A percentile compares a stretch with the other conserved stretches of the same genome.
These are phyloP conservation scores for Hofmannophila pseudospretella DNA, from an alignment of 2,888 invertebrate genomes.

Conservation along the genomic window DNA sequence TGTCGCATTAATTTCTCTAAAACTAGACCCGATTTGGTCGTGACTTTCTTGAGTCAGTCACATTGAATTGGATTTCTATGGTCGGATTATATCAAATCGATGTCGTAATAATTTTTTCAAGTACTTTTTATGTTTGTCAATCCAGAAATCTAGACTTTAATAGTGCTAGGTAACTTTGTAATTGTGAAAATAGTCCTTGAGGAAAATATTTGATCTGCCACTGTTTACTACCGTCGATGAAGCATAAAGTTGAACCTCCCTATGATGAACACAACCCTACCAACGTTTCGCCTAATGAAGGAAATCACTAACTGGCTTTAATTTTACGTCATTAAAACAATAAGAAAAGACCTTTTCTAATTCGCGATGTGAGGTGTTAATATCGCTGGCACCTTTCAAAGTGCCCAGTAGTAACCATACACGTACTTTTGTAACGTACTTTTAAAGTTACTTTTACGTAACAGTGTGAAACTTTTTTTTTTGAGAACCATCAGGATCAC, in stretches of 20 bases:
- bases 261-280: slow-evolving; percentile 40
- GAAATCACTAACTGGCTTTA: slow-evolving; percentile 21
- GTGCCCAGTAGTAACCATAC: background rate
- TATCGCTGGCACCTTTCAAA: slow-evolving; percentile 18
- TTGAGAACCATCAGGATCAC: too few species aligned
- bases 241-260: slow-evolving; percentile 27
- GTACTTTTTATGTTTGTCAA: too few species aligned
- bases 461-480: background rate
- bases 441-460: background rate
- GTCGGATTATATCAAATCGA: too few species aligned
- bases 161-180: background rate
- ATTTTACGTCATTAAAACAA: slow-evolving; percentile 8
- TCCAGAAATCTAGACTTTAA: too few species aligned
- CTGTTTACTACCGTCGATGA: slow-evolving; percentile 23
- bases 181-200: background rate
- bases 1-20: too few species aligned
- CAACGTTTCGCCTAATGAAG: slow-evolving; percentile 28
- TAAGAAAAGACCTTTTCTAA: slow-evolving; percentile 8
- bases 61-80: too few species aligned
- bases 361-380: slow-evolving; percentile 9
- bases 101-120: too few species aligned
- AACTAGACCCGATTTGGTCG: too few species aligned
- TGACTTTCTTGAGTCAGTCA: too few species aligned
- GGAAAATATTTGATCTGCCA: slow-evolving; percentile 26
- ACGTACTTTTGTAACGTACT: background rate